phyloP scores from a whole-genome alignment of 92 coral and sea anemone species.

The Palythoa heliodiscus region DNA sequence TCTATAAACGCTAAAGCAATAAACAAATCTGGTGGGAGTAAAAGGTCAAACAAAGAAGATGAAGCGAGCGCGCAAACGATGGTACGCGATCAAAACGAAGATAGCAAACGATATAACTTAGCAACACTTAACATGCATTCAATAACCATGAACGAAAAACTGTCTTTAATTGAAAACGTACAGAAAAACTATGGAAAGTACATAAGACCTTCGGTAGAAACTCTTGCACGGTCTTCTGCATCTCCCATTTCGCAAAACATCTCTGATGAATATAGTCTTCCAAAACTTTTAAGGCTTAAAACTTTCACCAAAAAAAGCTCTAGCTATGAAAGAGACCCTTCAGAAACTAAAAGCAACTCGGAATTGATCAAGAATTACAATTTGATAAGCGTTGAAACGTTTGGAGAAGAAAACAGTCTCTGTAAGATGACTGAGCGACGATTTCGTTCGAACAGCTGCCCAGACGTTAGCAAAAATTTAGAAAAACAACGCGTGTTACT shows the following conservation, averaged over 20 bases:
- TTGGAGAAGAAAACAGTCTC: not conserved
- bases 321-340: not conserved
- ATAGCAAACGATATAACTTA: not conserved
- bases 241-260: not conserved
- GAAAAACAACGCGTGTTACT: not conserved
- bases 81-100: not conserved
- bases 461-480: not conserved
- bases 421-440: not conserved
- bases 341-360: not conserved
- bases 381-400: not conserved
- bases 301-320: not conserved
- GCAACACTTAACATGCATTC: slow-evolving; percentile 15
- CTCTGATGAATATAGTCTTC: not conserved
- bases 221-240: not conserved
- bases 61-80: not conserved
- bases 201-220: slow-evolving; percentile 22
- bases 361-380: not conserved
- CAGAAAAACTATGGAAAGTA: slow-evolving; percentile 33
- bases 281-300: not conserved
- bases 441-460: slow-evolving; percentile 31
- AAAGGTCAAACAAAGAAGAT: not conserved
- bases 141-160: slow-evolving; percentile 8
- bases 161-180: slow-evolving; percentile 29
- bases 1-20: not conserved
- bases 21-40: not conserved